These are phyloP conservation scores for Tragelaphus strepsiceros DNA, from an alignment of 2,113 vertebrate species.

Conservation along the genomic window DNA sequence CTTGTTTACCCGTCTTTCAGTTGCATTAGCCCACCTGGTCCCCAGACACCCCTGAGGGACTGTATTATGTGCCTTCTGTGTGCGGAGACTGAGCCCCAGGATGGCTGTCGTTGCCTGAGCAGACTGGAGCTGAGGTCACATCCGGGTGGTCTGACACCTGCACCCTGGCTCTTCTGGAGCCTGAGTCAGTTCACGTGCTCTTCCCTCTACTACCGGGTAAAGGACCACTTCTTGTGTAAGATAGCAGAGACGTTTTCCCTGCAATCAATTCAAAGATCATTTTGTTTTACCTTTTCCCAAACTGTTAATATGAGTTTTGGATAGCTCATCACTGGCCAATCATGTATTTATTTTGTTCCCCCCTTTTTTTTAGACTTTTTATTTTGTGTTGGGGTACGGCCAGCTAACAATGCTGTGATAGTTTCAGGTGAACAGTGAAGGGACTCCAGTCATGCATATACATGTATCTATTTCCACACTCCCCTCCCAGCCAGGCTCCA, in stretches of 20 bases:
- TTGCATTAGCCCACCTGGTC: not conserved
- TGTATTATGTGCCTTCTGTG: rapidly evolving
- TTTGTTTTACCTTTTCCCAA: not conserved
- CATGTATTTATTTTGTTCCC: not conserved
- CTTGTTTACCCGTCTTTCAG: not conserved
- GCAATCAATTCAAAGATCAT: rapidly evolving
- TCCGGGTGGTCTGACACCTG: rapidly evolving
- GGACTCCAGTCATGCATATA: not conserved
- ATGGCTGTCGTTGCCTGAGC: too few relatives aligned
- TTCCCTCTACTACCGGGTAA: too few relatives aligned
- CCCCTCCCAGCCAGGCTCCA: not conserved
- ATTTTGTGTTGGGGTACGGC: not conserved
- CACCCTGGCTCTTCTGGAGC: rapidly evolving
- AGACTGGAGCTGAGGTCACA: not conserved
- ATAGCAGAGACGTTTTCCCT: not conserved
- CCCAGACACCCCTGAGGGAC: rapidly evolving
- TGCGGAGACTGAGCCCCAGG: not conserved
- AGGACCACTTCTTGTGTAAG: not conserved
- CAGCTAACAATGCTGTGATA: not conserved
- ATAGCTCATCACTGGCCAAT: not conserved
- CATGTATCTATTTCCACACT: not conserved
- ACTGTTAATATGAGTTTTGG: not conserved
- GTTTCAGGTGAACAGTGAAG: not conserved
- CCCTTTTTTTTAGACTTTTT: not conserved
- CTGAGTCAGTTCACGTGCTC: rapidly evolving